Evolutionary conservation across 2,797 vertebrate genomes (phyloP), one percentile per base, ranked within the genome.

Genomic region (Columba guinea): DNA sequence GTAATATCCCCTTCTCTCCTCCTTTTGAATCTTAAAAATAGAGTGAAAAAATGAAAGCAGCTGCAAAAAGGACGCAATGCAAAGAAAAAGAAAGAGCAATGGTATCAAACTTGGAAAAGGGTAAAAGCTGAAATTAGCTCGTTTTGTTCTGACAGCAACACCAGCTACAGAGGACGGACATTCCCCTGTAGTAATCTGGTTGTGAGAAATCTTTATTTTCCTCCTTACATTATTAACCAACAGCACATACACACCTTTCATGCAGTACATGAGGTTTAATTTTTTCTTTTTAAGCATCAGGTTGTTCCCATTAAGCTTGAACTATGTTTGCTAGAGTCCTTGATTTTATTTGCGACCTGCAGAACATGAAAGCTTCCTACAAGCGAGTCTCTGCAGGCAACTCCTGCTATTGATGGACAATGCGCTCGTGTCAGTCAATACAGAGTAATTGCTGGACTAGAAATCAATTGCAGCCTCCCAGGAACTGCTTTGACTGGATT

Each of bases 401-500:
- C n/a, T 85, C 64, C 48, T 23, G 27, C 68, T 73, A 34, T 55
- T 65, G 78, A 82, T 0, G 1, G 75, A 49, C 79, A 49, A 4
- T 0, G 7, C 2, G 19, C 62, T 63, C 16, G 1, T 37, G 73
- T 30, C 77, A 52, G 64, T 93, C 88, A 63, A 87, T 90, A 75
- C 21, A 10, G 27, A 87, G 87, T 58, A 87, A 93, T 75, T 75
- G 64, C 91, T 77, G 86, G 68, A 23, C 81, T 48, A 46, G 77
- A 79, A 92, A 90, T 94, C 81, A 95, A 95, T 90, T 7, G 4
- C 65, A 49, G 35, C 39, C 77, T 94, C 87, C 44, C 62, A 88
- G 67, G 63, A 91, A 68, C 46, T 74, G 60, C 94, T 89, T 84
- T 49, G 52, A 4, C 44, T 44, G 49, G 56, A 48, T 65, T 92